Base-by-base conservation (phyloP, 2,888 invertebrate genomes). In the Tolmerus cingulatus region DNA sequence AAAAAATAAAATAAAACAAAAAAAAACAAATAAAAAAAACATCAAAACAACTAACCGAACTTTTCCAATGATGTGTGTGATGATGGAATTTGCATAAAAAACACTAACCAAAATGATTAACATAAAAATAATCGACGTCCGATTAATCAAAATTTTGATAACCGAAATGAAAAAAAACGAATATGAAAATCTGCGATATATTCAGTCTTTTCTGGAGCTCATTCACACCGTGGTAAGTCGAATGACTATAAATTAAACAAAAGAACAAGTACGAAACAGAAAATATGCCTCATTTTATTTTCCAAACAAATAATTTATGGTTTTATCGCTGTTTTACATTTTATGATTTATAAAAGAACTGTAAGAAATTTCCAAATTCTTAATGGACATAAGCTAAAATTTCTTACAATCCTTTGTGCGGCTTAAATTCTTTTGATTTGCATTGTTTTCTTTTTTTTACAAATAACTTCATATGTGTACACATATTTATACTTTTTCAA, bases 151-250 rank as follows among this genome's bases (percentile, higher is more conserved):
- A 89, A 89, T 88, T 86, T 84, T 89, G 89, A 89, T 51, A 77
- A 77, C 78, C 27, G 37, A 90, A 89, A 89, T 90, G 88, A 89
- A 87, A 88, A 74, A n/a, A 86, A 86, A 66, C 87, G 86, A 87
- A 89, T 66, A 66, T 23, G 66, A 89, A 89, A 90, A 89, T 89
- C 90, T 87, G 90, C 90, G 91, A 88, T 87, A 88, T 88, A 88
- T 66, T 96, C 97, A 97, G 97, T 97, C 97, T 97, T 96, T 98
- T 97, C 97, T 97, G 97, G 97, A 97, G 97, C 96, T 97, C 97
- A 96, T 97, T 97, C 96, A 97, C 97, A 95, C 97, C 97, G 96
- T 96, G 97, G 97, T 98, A 97, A 97, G 97, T 97, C 96, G 95
- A 96, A 95, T 94, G 94, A 94, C 93, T 90, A 90, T 89, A 74